phyloP scores from a whole-genome alignment of 2,797 vertebrate species.

The Stomatorhinus walkeri region DNA sequence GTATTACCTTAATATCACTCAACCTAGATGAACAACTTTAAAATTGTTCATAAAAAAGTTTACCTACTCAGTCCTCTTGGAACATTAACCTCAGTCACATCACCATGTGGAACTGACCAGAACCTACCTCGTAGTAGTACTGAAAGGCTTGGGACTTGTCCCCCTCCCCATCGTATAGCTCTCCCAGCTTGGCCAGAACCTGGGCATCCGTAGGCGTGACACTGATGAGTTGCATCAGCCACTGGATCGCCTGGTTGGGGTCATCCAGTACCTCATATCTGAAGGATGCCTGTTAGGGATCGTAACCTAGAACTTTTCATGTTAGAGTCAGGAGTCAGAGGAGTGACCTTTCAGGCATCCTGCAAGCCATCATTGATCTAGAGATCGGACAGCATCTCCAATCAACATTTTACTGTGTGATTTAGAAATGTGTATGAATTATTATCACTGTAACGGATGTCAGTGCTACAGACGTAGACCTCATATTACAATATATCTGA shows the following conservation, averaged over 20 bases:
- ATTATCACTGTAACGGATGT: not conserved
- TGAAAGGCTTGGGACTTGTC: conserved; percentile 96
- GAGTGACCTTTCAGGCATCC: not conserved
- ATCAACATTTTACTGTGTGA: not conserved
- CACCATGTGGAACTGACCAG: not conserved
- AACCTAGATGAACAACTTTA: not conserved
- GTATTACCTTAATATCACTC: not conserved
- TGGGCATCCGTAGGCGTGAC: conserved; percentile 82
- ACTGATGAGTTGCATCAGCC: conserved; percentile 86
- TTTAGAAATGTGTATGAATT: not conserved
- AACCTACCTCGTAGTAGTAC: conserved; percentile 84
- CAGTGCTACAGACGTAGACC: not conserved
- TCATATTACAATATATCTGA: not conserved
- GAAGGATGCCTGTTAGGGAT: conserved; percentile 39
- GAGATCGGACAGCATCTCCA: not conserved
- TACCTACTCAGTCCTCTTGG: not conserved
- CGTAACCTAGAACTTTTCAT: not conserved
- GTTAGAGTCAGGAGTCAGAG: not conserved
- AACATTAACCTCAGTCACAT: not conserved
- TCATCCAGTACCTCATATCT: conserved; percentile 86
- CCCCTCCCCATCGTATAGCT: conserved; percentile 78
- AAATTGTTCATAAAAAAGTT: not conserved
- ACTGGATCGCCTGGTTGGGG: conserved; percentile 82
- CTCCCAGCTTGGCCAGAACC: conserved; percentile 80
- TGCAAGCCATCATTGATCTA: not conserved